Evolutionary conservation across 2,888 invertebrate species (phyloP).

Genomic region (Zonitis immaculata): DNA sequence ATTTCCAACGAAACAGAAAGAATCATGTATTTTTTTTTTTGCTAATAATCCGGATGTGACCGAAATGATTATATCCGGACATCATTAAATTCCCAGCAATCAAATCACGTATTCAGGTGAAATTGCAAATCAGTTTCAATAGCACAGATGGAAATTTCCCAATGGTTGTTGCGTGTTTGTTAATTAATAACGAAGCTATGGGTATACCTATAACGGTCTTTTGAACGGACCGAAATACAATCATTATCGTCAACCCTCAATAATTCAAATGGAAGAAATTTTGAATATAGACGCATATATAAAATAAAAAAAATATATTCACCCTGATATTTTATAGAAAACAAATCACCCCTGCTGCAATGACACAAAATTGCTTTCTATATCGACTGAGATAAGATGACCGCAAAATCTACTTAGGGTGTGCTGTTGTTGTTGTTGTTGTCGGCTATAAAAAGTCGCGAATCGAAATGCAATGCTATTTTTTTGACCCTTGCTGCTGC

Average conservation of each 20-base stretch:
- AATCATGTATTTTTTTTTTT: too few species aligned
- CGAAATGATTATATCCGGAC: not conserved
- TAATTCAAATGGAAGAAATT: too few species aligned
- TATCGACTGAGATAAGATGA: conserved; percentile 29
- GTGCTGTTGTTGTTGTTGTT: conserved; percentile 31
- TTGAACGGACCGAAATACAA: too few species aligned
- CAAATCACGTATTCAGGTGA: conserved; percentile 4
- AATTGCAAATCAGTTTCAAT: conserved; percentile 9
- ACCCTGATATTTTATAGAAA: conserved; percentile 32
- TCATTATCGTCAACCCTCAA: too few species aligned
- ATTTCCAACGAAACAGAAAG: too few species aligned
- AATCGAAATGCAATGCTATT: too few species aligned
- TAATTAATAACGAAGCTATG: conserved; percentile 15
- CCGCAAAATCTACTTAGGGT: conserved; percentile 30
- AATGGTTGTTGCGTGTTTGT: conserved; percentile 6
- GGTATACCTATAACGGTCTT: conserved; percentile 3
- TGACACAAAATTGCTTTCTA: too few species aligned
- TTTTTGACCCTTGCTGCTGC: too few species aligned
- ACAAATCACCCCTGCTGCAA: conserved; percentile 28
- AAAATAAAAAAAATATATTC: too few species aligned
- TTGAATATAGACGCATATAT: too few species aligned
- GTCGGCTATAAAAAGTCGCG: conserved; percentile 42
- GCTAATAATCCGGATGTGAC: not conserved
- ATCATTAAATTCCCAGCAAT: not conserved
- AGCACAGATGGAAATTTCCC: conserved; percentile 5